Evolutionary conservation across 2,888 invertebrate genomes (phyloP), one percentile per base, ranked within the genome.

Genomic region (Bombylius major): DNA sequence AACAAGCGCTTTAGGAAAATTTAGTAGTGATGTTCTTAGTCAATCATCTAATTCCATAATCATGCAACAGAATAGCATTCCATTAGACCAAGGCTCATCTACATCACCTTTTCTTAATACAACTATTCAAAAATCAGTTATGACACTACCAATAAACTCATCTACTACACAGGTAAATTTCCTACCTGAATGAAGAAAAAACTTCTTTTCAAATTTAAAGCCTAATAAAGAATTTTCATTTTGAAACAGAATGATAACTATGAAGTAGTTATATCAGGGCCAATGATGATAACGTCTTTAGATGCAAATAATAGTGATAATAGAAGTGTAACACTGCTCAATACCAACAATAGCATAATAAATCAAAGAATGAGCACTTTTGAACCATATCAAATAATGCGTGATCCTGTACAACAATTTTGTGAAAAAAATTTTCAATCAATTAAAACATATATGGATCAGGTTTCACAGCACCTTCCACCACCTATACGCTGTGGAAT

Each of bases 401-500:
- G 89, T 33, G 90, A 91, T 70, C 89, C 90, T 0, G 91, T 96
- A 47, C 92, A 93, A 68, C 93, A 95, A 73, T 96, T 96, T 75
- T 95, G 95, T 73, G 94, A 94, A 73, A 95, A 96, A 72, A 93
- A 96, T 69, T 76, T 93, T 61, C 86, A 88, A 63, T 94, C 93
- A 70, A 95, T 96, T 56, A 89, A 91, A 71, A 80, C 83, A 31
- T 96, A 90, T 67, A 93, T 96, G 86, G 87, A 88, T 64, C 89
- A 89, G 67, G 83, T 94, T 6, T 87, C 87, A 36, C 78, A 88
- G 59, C 79, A 86, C 66, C 79, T 95, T 66, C 95, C 95, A 13
- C 86, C 94, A 47, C 95, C 96, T 0, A 89, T 89, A 5, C 90
- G 92, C 69, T 95, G 94, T 70, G 92, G 91, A 47, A 92, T 95